phyloP scores from a whole-genome alignment of 2,888 invertebrate species.

The Norana najaformis region DNA sequence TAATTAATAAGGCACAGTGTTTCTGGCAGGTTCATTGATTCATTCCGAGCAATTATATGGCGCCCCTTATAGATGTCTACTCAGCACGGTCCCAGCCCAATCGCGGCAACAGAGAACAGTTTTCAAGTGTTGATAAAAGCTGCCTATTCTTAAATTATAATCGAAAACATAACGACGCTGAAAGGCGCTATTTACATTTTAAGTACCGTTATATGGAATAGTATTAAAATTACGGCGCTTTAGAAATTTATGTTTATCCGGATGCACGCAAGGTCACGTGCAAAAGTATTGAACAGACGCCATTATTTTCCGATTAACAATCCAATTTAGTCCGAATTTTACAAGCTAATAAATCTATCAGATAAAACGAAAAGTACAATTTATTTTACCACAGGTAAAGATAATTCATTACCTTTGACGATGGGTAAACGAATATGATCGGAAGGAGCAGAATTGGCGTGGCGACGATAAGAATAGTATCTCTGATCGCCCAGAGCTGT shows the following conservation, averaged over 20 bases:
- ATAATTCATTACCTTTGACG: not conserved
- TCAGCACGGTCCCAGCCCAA: too few relatives aligned
- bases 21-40: too few relatives aligned
- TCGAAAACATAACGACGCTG: too few relatives aligned
- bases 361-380: not conserved
- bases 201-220: too few relatives aligned
- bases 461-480: conserved; percentile 35
- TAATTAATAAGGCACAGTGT: too few relatives aligned
- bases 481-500: conserved; percentile 38
- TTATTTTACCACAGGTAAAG: not conserved
- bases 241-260: too few relatives aligned
- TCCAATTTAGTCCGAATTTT: not conserved
- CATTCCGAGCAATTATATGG: too few relatives aligned
- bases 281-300: not conserved
- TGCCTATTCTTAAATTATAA: too few relatives aligned
- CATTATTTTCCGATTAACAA: not conserved
- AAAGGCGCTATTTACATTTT: too few relatives aligned
- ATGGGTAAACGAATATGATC: conserved; percentile 31
- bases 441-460: conserved; percentile 37
- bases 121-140: too few relatives aligned
- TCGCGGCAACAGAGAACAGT: too few relatives aligned
- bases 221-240: not conserved
- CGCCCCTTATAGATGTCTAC: too few relatives aligned
- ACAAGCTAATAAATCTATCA: not conserved
- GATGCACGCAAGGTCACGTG: not conserved